Conservation (phyloP, 1,140 invertebrate genomes). For the Copidosoma floridanum region DNA sequence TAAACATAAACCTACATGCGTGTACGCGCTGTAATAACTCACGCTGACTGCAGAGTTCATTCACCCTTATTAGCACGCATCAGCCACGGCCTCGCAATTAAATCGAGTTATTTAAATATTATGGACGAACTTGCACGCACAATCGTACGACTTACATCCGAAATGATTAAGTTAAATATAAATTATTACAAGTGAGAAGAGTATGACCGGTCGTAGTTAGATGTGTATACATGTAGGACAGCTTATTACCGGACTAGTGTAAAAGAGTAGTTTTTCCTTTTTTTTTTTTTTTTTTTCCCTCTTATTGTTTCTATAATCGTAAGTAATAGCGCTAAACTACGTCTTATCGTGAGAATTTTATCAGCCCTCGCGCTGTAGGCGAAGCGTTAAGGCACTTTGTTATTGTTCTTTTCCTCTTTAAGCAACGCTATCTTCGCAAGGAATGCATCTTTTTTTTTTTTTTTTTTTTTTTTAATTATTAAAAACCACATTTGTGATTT, state of each 20-base stretch:
- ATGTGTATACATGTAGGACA: constrained; percentile 31
- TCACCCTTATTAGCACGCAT: constrained; percentile 1
- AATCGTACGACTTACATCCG: neutral
- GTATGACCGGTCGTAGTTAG: constrained; percentile 18
- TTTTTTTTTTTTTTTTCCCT: neutral
- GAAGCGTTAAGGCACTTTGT: constrained; percentile 27
- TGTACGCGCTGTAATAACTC: too few species aligned
- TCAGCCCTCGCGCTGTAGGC: constrained; percentile 31
- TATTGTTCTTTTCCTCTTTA: neutral
- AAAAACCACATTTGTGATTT: too few species aligned
- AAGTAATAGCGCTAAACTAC: neutral
- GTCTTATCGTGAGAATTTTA: neutral
- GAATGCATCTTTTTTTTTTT: too few species aligned
- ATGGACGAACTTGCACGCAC: neutral
- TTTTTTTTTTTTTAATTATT: too few species aligned
- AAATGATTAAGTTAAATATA: neutral
- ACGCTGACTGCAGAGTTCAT: constrained; percentile 1
- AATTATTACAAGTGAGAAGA: constrained; percentile 1
- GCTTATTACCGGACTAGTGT: constrained; percentile 40
- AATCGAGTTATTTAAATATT: constrained; percentile 8
- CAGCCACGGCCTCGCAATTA: neutral
- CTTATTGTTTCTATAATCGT: neutral
- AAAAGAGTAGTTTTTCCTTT: constrained; percentile 18
- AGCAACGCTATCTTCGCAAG: neutral
- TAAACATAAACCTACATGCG: too few species aligned